Percentiles rank a stretch among this genome's conserved stretches.
These are phyloP conservation scores for Neoitamus cyanurus DNA, from an alignment of 2,888 invertebrate genomes.

Conservation along the genomic window DNA sequence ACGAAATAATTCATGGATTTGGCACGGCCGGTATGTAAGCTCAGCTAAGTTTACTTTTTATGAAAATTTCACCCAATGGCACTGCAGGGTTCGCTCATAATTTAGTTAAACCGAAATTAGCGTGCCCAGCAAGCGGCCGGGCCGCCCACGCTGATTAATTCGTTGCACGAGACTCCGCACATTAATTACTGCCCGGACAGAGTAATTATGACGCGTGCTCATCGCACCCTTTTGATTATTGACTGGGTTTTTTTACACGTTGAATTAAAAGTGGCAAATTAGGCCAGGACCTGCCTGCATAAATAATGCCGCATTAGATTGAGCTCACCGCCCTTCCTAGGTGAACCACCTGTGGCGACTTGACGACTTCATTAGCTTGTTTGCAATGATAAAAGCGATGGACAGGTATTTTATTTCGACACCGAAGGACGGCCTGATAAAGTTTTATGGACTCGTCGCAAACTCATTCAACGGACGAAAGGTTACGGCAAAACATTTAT, in stretches of 20 bases:
- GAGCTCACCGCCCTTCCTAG: background rate
- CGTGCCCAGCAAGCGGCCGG: background rate
- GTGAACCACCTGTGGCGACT: background rate
- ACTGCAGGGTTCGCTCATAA: background rate
- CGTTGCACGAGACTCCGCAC: background rate
- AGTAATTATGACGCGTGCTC: background rate
- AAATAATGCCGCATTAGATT: background rate
- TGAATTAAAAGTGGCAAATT: background rate
- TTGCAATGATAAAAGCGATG: background rate
- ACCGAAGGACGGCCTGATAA: background rate
- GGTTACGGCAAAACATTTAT: background rate
- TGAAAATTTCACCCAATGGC: background rate
- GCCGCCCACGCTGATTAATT: background rate
- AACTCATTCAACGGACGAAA: background rate
- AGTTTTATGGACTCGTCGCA: background rate
- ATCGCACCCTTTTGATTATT: background rate
- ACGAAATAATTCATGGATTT: constrained; percentile 12
- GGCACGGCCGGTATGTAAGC: constrained; percentile 23
- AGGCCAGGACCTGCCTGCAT: background rate
- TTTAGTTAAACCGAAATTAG: background rate
- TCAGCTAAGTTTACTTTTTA: background rate
- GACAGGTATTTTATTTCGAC: background rate
- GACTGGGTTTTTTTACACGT: background rate
- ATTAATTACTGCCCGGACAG: background rate
- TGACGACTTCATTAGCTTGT: background rate